A percentile compares a stretch with the other conserved stretches of the same genome.
Conservation (phyloP, 2,888 invertebrate species). For the Apotomis capreana region DNA sequence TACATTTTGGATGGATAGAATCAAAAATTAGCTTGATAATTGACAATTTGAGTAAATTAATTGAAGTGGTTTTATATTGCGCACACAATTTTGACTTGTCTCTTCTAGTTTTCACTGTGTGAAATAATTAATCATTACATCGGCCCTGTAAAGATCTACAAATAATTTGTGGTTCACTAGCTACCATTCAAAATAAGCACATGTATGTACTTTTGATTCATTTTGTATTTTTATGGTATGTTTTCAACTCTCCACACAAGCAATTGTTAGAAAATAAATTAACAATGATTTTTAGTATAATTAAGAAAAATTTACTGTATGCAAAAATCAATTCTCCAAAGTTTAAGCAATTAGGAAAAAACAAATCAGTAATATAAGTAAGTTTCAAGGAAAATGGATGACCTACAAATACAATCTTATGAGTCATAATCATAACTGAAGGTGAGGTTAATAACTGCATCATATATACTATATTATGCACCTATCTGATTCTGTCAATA, state of each 20-base stretch:
- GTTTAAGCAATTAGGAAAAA: not conserved
- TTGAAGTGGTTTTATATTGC: constrained; percentile 57
- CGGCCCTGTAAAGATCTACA: constrained; percentile 27
- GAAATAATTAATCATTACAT: not conserved
- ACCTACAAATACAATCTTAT: constrained; percentile 2
- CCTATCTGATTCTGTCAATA: not conserved
- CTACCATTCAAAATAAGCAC: not conserved
- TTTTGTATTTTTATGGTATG: too few relatives aligned
- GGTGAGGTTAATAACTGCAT: constrained; percentile 2
- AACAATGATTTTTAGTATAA: too few relatives aligned
- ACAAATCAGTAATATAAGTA: not conserved
- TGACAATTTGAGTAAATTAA: constrained; percentile 46
- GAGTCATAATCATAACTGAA: constrained; percentile 14
- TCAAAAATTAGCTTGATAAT: constrained; percentile 50
- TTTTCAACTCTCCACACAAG: too few relatives aligned
- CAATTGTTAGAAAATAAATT: too few relatives aligned
- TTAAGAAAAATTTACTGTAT: not conserved
- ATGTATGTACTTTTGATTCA: constrained; percentile 3
- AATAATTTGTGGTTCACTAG: not conserved
- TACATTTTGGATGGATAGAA: constrained; percentile 60
- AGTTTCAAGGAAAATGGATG: not conserved
- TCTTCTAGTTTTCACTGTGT: not conserved
- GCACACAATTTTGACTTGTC: constrained; percentile 56
- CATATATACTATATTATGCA: not conserved
- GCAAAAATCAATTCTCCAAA: constrained; percentile 9